Percentiles rank a stretch among this genome's conserved stretches.
phyloP scores from a whole-genome alignment of 2,113 vertebrate genomes.

The Mormyrus lacerda region DNA sequence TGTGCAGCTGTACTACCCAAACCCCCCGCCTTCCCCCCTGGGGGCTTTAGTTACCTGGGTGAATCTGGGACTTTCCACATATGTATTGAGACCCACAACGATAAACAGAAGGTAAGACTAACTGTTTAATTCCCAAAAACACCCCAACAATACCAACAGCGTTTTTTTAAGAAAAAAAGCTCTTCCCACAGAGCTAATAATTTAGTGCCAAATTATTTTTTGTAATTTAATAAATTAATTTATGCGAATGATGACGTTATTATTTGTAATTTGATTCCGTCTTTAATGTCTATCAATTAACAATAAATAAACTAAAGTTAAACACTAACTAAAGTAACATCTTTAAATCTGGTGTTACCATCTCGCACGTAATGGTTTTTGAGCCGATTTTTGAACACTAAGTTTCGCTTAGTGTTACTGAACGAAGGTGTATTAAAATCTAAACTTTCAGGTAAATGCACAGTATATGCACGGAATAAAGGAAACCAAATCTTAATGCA shows the following conservation, averaged over 20 bases:
- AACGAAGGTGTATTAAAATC: neutral
- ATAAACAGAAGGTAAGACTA: slow-evolving; percentile 46
- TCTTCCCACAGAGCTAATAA: neutral
- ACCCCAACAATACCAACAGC: slow-evolving; percentile 28
- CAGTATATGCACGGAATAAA: neutral
- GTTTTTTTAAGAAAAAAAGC: neutral
- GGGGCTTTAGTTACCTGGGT: slow-evolving; percentile 52
- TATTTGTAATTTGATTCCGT: neutral
- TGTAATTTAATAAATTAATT: neutral
- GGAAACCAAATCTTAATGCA: neutral
- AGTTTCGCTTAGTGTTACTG: neutral
- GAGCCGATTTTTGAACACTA: neutral
- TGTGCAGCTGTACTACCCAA: neutral
- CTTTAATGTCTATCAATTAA: neutral
- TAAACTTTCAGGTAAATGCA: neutral
- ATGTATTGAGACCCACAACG: slow-evolving; percentile 41
- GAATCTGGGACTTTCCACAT: slow-evolving; percentile 69
- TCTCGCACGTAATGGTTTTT: neutral
- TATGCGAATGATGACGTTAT: neutral
- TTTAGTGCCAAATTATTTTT: neutral
- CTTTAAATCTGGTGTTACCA: neutral
- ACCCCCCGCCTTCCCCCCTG: neutral
- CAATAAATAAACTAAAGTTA: neutral
- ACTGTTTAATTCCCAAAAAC: slow-evolving; percentile 66
- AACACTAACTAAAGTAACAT: neutral